These are phyloP conservation scores for Aleiodes leptofemur DNA, from an alignment of 2,888 invertebrate species.

Conservation along the genomic window DNA sequence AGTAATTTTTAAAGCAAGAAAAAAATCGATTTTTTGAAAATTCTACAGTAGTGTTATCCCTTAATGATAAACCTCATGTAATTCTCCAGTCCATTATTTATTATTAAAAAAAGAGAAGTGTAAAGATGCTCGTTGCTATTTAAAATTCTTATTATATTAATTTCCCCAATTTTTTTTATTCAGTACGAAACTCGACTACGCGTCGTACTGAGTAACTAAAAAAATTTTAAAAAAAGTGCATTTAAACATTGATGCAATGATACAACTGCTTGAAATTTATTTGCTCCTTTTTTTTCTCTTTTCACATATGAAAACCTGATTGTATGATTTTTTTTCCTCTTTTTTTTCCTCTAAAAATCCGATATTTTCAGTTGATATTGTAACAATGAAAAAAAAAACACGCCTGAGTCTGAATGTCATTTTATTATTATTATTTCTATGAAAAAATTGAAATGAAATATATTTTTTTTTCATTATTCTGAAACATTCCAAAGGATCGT, in stretches of 20 bases:
- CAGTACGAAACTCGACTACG: conserved; percentile 57
- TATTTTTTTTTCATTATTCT: conserved; percentile 21
- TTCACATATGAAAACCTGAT: background rate
- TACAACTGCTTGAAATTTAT: conserved; percentile 6
- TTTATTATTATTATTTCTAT: conserved; percentile 14
- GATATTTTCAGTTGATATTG: conserved; percentile 25
- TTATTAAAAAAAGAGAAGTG: no score
- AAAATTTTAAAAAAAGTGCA: conserved; percentile 2
- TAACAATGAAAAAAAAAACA: conserved; percentile 13
- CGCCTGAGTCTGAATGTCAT: conserved; percentile 21
- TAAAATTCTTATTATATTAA: background rate
- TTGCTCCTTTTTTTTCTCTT: conserved; percentile 4
- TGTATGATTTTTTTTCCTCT: conserved; percentile 5
- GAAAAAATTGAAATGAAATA: background rate
- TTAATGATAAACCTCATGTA: no score
- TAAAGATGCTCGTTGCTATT: background rate
- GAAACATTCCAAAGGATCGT: conserved; percentile 46
- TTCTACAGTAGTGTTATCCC: no score
- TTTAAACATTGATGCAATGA: conserved; percentile 21
- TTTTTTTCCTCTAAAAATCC: conserved; percentile 8
- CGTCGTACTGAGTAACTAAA: conserved; percentile 47
- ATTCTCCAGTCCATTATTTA: no score
- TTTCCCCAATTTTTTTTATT: conserved; percentile 22
- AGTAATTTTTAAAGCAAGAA: no score
- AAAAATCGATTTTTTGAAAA: no score